Base-by-base conservation (phyloP, 2,888 invertebrate species). In the Cybosia mesomella region DNA sequence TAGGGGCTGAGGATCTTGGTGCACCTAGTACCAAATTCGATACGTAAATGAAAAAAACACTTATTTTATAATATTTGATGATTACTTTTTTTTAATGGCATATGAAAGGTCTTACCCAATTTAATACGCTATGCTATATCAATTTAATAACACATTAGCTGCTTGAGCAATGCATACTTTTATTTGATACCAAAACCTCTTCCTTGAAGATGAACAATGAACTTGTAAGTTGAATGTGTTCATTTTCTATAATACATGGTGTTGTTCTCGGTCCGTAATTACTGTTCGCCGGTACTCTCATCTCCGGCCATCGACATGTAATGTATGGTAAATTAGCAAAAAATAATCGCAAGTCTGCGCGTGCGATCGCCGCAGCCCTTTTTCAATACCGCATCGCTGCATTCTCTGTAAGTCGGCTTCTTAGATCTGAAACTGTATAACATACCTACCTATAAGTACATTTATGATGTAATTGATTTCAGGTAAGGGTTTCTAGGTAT, bases 321-420 rank as follows among this genome's bases (percentile, higher is more conserved):
- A 84, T 75, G 84, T 84, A 91, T 85, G 91, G 90, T 91, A 88
- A 90, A 92, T 92, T 92, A 91, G 91, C 90, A 90, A 91, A 91
- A 91, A 91, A 91, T 91, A 91, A 91, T 87, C 85, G 84, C 76
- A 75, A 73, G 71, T 65, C 74, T 77, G 78, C 79, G 73, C 76
- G 77, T 82, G 72, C 80, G 77, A 70, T 71, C 74, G 60, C 63
- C 70, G 74, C 77, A 82, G 77, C 75, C 73, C 76, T 78, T 77
- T 77, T 79, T 75, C 74, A 75, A 72, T 71, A 73, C 65, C 75
- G 82, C 76, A 69, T 70, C 66, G 62, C 64, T 75, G 75, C 77
- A 74, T 80, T 82, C 79, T 78, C 64, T 69, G 75, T 73, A 75
- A 67, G 80, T 55, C 80, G 80, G 80, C 66, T 1, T 58, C 70